Evolutionary conservation across 2,113 vertebrate genomes (phyloP).

Genomic region (Capreolus pygargus): DNA sequence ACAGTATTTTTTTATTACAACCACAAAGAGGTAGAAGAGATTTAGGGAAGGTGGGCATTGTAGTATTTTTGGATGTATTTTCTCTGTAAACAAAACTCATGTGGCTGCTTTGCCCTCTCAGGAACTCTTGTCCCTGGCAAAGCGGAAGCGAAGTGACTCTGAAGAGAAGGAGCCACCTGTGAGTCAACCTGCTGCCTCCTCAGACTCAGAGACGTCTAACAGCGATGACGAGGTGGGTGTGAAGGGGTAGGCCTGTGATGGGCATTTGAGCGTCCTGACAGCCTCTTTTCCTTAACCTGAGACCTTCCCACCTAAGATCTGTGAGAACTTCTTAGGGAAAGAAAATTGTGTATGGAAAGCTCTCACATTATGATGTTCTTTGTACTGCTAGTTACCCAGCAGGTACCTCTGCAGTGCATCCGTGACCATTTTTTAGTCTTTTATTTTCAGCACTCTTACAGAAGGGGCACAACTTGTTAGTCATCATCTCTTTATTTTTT

Average conservation of each 20-base stretch:
- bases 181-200: constrained; percentile 95
- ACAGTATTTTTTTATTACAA: neutral
- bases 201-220: constrained; percentile 97
- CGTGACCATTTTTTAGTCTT: neutral
- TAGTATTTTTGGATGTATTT: neutral
- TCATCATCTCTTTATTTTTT: neutral
- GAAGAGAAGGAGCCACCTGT: constrained; percentile 94
- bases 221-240: constrained; percentile 94
- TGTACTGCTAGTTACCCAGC: neutral
- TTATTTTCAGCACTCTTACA: neutral
- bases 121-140: constrained; percentile 95
- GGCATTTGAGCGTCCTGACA: neutral
- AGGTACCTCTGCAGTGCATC: neutral
- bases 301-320: neutral
- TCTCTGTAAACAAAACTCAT: constrained; percentile 38
- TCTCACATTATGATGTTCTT: neutral
- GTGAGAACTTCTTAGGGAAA: neutral
- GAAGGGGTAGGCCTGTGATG: neutral
- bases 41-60: neutral
- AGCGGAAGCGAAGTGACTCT: constrained; percentile 95
- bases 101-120: constrained; percentile 64
- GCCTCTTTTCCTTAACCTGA: neutral
- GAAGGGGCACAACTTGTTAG: neutral
- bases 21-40: neutral
- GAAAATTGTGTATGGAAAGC: neutral